Conservation (phyloP, 2,797 vertebrate species). For the Limnodromus scolopaceus region DNA sequence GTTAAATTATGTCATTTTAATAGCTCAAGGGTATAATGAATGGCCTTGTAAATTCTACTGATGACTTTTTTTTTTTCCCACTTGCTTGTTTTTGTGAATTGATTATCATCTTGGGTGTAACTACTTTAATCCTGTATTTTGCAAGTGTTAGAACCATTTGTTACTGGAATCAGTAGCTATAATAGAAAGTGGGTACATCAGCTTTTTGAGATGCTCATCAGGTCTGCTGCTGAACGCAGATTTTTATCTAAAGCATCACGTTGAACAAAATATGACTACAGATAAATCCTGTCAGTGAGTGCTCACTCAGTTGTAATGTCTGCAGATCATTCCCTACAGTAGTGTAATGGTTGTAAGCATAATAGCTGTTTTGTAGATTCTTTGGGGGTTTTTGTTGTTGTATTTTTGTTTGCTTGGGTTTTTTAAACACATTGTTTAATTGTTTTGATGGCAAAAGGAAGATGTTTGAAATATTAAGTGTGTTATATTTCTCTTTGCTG, state of each 20-base stretch:
- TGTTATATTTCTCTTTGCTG: neutral
- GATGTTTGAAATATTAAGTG: neutral
- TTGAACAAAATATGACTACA: conserved; percentile 74
- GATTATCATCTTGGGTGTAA: conserved; percentile 45
- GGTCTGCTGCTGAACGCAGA: no score
- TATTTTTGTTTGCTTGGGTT: neutral
- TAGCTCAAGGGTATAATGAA: conserved; percentile 27
- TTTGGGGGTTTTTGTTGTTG: neutral
- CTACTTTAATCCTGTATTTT: conserved; percentile 59
- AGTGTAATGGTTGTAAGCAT: neutral
- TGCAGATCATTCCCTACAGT: neutral
- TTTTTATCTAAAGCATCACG: conserved; percentile 83
- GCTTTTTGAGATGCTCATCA: conserved; percentile 80
- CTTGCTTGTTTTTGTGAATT: conserved; percentile 55
- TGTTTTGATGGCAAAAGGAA: neutral
- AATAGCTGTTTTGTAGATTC: neutral
- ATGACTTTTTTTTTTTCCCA: conserved; percentile 39
- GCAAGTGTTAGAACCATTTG: conserved; percentile 29
- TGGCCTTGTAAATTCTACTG: conserved; percentile 38
- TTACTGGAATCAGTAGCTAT: conserved; percentile 59
- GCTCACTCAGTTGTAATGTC: conserved; percentile 81
- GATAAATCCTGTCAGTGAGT: conserved; percentile 83
- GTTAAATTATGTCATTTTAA: conserved; percentile 35
- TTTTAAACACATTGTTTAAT: neutral
- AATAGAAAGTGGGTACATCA: conserved; percentile 80